phyloP scores from a whole-genome alignment of 2,888 invertebrate genomes.

The Harpagoxenus sublaevis region DNA sequence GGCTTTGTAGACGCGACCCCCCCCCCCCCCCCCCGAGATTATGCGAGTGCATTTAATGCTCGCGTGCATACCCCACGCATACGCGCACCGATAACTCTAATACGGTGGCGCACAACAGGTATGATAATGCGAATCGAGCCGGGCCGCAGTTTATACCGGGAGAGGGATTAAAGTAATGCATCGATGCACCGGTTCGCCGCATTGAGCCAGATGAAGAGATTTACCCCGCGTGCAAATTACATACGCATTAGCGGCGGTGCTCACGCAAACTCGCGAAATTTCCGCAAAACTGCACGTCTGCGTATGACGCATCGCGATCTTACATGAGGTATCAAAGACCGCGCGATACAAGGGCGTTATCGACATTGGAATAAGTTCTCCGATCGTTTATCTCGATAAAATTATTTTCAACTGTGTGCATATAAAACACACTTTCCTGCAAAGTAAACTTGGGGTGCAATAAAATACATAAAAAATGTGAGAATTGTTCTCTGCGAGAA shows the following conservation, averaged over 20 bases:
- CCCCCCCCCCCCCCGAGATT: no score
- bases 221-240: slow-evolving; percentile 76
- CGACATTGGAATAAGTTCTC: background rate
- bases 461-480: background rate
- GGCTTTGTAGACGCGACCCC: slow-evolving; percentile 16
- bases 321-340: background rate
- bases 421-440: background rate
- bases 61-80: slow-evolving; percentile 31
- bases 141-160: slow-evolving; percentile 64
- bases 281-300: slow-evolving; percentile 1
- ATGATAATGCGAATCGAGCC: slow-evolving; percentile 67
- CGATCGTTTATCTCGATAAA: background rate
- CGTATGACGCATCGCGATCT: background rate
- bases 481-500: background rate
- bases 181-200: slow-evolving; percentile 77
- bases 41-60: slow-evolving; percentile 65
- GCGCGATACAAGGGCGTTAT: no score
- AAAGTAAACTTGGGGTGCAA: background rate
- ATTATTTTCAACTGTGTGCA: background rate
- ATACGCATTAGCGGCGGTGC: slow-evolving; percentile 70
- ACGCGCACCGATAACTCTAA: slow-evolving; percentile 23
- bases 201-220: slow-evolving; percentile 81
- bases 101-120: slow-evolving; percentile 64
- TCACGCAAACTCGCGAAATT: slow-evolving; percentile 14
- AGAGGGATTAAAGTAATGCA: slow-evolving; percentile 83